phyloP scores from a whole-genome alignment of 2,797 vertebrate species.

The Sebastes wilsoni region DNA sequence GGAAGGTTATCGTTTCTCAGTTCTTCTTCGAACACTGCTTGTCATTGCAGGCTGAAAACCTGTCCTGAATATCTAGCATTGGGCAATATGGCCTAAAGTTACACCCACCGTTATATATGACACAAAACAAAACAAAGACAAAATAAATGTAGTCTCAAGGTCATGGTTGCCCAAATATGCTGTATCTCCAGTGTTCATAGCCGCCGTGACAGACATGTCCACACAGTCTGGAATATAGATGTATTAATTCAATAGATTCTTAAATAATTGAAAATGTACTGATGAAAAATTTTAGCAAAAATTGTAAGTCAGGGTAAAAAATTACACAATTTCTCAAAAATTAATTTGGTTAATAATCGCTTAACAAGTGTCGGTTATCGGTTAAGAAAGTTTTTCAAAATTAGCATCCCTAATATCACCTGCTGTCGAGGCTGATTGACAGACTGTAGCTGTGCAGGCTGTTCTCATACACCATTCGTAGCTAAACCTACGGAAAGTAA shows the following conservation, averaged over 20 bases:
- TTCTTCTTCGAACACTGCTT: not conserved
- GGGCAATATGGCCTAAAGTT: not conserved
- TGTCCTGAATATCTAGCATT: not conserved
- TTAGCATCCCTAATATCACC: not conserved
- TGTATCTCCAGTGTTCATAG: not conserved
- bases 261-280: not conserved
- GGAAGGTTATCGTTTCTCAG: conserved; percentile 12
- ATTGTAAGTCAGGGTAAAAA: not conserved
- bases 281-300: not conserved
- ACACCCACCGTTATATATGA: not conserved
- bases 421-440: not conserved
- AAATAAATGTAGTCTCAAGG: not conserved
- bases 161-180: not conserved
- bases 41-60: not conserved
- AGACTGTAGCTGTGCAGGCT: not conserved
- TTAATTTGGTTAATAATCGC: not conserved
- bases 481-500: too few relatives aligned
- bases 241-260: not conserved
- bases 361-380: too few relatives aligned
- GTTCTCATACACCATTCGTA: too few relatives aligned
- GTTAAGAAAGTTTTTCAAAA: too few relatives aligned
- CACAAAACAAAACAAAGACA: not conserved
- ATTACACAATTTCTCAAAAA: not conserved
- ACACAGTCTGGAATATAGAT: not conserved
- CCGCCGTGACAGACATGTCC: not conserved